Percentiles rank a stretch among this genome's conserved stretches.
phyloP scores from a whole-genome alignment of 1,140 invertebrate species.

The Andrena cerasifolii region DNA sequence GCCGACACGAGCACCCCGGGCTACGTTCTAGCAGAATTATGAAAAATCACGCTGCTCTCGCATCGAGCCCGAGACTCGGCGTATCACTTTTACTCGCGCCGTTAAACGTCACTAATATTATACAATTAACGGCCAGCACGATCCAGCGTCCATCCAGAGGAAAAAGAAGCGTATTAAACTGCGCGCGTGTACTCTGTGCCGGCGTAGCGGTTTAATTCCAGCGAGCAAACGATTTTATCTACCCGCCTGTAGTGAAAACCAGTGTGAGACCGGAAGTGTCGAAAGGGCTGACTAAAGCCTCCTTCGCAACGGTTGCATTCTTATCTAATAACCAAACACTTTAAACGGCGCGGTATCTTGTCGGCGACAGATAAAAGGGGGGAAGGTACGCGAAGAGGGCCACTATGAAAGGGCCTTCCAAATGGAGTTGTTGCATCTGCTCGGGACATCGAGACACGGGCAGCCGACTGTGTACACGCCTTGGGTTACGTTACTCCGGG shows the following conservation, averaged over 20 bases:
- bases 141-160: neutral
- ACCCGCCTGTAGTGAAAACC: neutral
- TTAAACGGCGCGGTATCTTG: slow-evolving; percentile 3
- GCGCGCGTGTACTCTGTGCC: too few species aligned
- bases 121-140: neutral
- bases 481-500: too few species aligned
- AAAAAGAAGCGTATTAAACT: neutral
- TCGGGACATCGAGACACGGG: too few species aligned
- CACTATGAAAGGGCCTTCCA: neutral
- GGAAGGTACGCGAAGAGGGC: neutral
- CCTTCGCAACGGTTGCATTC: slow-evolving; percentile 22
- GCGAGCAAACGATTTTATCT: slow-evolving; percentile 33
- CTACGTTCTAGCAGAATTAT: too few species aligned
- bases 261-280: slow-evolving; percentile 50
- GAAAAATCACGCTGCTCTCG: too few species aligned
- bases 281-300: slow-evolving; percentile 27
- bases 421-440: neutral
- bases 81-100: neutral
- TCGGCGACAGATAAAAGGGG: slow-evolving; percentile 16
- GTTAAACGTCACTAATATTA: neutral
- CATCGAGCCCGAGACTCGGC: too few species aligned
- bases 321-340: slow-evolving; percentile 36
- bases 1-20: too few species aligned
- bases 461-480: too few species aligned
- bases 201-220: neutral